Evolutionary conservation across 2,888 invertebrate genomes (phyloP), one percentile per base, ranked within the genome.

Genomic region (Blastobasis adustella): DNA sequence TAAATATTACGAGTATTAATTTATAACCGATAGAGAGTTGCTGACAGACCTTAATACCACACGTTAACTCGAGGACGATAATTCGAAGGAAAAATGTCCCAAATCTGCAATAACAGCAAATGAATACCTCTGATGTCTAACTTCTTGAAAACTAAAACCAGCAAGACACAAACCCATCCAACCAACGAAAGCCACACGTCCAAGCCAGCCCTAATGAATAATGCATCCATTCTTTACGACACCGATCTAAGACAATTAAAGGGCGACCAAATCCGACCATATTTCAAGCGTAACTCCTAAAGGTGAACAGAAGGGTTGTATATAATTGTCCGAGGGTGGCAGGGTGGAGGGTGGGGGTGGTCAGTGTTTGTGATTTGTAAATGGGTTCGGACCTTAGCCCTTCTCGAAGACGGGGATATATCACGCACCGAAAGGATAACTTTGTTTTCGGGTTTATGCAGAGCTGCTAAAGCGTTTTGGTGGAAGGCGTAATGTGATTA

Each of bases 281-380:
- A 85, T 84, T 83, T 84, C 84, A 83, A 82, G 72, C 65, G 74
- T 74, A 78, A 72, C 74, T 73, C 66, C 66, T 62, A 67, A 71
- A 79, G 78, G 82, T 77, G 76, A 79, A 78, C 67, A 61, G 65
- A 67, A 69, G 71, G 75, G 76, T 73, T 73, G 73, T 71, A 68
- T 73, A 72, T 78, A 80, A 79, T 78, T 79, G 78, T 73, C 65
- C 66, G 65, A 59, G 68, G 63, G 66, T 23, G 23, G 23, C 23
- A 23, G 23, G 60, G 61, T 56, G 53, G 53, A 48, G 54, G 61
- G 58, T 46, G 62, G 61, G 73, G 85, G 78, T 81, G 87, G 87
- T 87, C 87, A 87, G 81, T 87, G 85, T 88, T 88, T 88, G 87
- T 87, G 87, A 88, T 87, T 88, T 87, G 87, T 88, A 88, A 88